Evolutionary conservation across 2,113 vertebrate species (phyloP), one percentile per base, ranked within the genome.

Genomic region (Callopanchax toddi): DNA sequence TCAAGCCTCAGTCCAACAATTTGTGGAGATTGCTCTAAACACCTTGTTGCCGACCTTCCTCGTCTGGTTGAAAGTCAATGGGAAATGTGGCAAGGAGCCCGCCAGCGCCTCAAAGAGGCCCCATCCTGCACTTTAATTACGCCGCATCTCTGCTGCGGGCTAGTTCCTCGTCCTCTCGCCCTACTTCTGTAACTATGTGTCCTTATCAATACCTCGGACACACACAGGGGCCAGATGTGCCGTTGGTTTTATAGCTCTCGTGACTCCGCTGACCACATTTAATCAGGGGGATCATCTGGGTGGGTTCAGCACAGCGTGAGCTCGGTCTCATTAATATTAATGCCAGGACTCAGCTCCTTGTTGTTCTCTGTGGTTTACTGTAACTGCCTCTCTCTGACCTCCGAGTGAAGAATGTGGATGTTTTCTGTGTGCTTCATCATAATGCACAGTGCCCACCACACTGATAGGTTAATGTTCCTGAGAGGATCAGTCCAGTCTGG

Each of bases 21-120:
- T 92, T 89, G 83, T 42, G 73, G 74, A 87, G 84, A 90, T 90
- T 86, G 86, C 87, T 88, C 84, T 67, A 73, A 89, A 91, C 87
- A 89, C 81, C 83, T 85, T 71, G 78, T 77, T 60, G 72, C 39
- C 82, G 88, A 91, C 91, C 89, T 93, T 91, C 83, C 45, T 62
- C 40, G 16, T 67, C 62, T 69, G 52, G 60, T 73, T 89, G 84
- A 90, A 91, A 88, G 89, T 84, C 87, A 88, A 87, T 84, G 82
- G 70, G 56, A 85, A 83, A 85, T n/a, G 73, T 90, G 83, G 86
- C 82, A 85, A 76, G 58, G 57, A 87, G 87, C 85, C 84, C 53
- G 56, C 63, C 34, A 63, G 50, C 40, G 26, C 43, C 68, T 67
- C 59, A 42, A 36, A 77, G 67, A 64, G 67, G 80, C 40, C 59